A percentile compares a stretch with the other conserved stretches of the same genome.
Evolutionary conservation across 2,888 invertebrate genomes (phyloP).

Genomic region (Maniola hyperantus): DNA sequence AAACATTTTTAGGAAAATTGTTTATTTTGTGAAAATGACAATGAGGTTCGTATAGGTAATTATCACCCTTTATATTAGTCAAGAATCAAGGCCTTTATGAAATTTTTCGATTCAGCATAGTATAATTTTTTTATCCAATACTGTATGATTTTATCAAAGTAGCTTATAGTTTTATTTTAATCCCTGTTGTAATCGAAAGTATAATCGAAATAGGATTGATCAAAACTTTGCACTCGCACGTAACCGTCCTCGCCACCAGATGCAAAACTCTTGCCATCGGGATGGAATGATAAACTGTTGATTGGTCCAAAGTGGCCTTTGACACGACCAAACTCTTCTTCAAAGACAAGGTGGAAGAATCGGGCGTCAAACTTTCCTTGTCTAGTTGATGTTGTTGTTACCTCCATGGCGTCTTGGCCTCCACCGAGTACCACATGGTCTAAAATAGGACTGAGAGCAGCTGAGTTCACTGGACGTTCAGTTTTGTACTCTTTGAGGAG

Average conservation of each 20-base stretch:
- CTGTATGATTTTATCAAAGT: conserved; percentile 10
- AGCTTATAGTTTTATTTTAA: conserved; percentile 45
- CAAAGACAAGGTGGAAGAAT: conserved; percentile 97
- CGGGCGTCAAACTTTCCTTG: conserved; percentile 98
- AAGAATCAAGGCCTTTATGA: not conserved
- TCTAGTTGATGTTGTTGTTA: conserved; percentile 96
- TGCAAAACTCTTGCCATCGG: conserved; percentile 97
- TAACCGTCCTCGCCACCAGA: conserved; percentile 99
- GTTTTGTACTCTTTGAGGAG: conserved; percentile 98
- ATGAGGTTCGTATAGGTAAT: not conserved
- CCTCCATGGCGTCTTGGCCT: conserved; percentile 99
- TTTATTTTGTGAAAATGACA: conserved; percentile 9
- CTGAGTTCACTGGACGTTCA: conserved; percentile 98
- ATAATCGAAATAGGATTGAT: conserved; percentile 97
- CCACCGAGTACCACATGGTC: conserved; percentile 99
- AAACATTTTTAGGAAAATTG: conserved; percentile 1
- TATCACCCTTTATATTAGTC: not conserved
- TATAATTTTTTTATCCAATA: conserved; percentile 5
- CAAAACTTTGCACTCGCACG: conserved; percentile 97
- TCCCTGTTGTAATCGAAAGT: conserved; percentile 91
- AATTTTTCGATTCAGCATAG: not conserved
- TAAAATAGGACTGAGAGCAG: conserved; percentile 96
- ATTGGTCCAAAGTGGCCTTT: conserved; percentile 99
- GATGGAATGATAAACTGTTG: conserved; percentile 98
- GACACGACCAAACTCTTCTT: conserved; percentile 98